Base-by-base conservation (phyloP, 2,888 invertebrate genomes). In the Xiphydria camelus region DNA sequence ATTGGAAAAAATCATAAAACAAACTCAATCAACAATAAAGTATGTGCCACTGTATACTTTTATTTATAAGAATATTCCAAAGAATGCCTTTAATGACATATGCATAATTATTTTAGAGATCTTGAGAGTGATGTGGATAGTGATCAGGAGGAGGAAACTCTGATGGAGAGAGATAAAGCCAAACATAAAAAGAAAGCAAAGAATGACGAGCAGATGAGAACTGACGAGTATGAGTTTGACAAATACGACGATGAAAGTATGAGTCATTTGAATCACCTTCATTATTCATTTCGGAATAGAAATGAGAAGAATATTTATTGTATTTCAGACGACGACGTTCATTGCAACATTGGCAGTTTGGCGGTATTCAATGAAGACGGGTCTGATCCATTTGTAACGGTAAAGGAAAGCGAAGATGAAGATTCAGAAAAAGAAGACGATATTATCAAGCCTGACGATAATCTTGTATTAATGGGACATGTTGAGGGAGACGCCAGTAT, bases 371-470 rank as follows among this genome's bases (percentile, higher is more conserved):
- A 56, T 39, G 54, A 54, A 21, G 59, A 64, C 53, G 68, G 62
- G 0, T 64, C 62, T 51, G 69, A 74, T 61, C 66, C 69, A 32
- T 49, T 64, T 22, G 41, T 72, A 34, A 70, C 66, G 22, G 38
- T 51, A 10, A 53, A 47, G 2, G 71, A 68, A 3, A 59, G 53
- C 20, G 63, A 70, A 18, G 79, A 80, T 49, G 77, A 78, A 19
- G 82, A 85, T 65, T 89, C 90, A 21, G 90, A 95, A 62, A 89
- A 89, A 61, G 94, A 94, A 62, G 94, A 98, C 75, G 91, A 93
- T 69, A 80, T 88, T 32, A 91, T 98, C 34, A 90, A 91, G 73
- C 83, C 88, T 0, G 84, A 83, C 48, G 98, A 98, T 72, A 98
- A 97, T 77, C 79, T 98, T 15, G 80, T 98, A 15, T 77, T 94